Percentiles rank a stretch among this genome's conserved stretches.
phyloP scores from a whole-genome alignment of 2,888 invertebrate species.

The Plebejus melissa region DNA sequence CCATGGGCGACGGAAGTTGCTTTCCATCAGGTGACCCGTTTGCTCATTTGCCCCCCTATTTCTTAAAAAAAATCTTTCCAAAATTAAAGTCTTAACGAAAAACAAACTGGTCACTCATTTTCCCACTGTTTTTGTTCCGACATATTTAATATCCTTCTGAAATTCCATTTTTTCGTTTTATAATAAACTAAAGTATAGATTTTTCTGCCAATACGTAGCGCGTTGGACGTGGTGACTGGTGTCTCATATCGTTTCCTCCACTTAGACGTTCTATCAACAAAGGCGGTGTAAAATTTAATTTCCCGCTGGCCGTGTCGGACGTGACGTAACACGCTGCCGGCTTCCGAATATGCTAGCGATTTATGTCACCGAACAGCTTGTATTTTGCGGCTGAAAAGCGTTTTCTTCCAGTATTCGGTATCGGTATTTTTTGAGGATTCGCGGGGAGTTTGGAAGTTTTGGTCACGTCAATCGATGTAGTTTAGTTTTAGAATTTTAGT shows the following conservation, averaged over 20 bases:
- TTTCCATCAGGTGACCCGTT: no score
- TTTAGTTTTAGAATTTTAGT: no score
- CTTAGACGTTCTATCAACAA: not conserved
- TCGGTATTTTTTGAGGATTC: not conserved
- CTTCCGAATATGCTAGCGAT: slow-evolving; percentile 11
- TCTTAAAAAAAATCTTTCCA: no score
- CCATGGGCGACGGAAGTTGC: no score
- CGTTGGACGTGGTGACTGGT: not conserved
- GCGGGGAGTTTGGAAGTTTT: no score
- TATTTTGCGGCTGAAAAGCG: slow-evolving; percentile 12
- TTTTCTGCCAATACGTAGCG: not conserved
- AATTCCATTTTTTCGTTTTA: not conserved
- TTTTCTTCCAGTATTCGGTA: not conserved
- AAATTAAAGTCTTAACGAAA: no score
- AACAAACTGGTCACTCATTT: not conserved
- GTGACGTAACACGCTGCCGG: not conserved
- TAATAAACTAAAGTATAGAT: not conserved
- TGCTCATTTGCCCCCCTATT: no score
- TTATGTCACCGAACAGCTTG: slow-evolving; percentile 3
- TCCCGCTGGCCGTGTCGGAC: slow-evolving; percentile 13
- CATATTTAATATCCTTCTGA: not conserved
- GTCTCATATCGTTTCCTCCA: not conserved
- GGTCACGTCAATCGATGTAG: no score
- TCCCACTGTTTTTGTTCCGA: no score
- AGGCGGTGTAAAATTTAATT: slow-evolving; percentile 22